These are phyloP conservation scores for Paedocypris micromegethes DNA, from an alignment of 2,797 vertebrate species.

Conservation along the genomic window DNA sequence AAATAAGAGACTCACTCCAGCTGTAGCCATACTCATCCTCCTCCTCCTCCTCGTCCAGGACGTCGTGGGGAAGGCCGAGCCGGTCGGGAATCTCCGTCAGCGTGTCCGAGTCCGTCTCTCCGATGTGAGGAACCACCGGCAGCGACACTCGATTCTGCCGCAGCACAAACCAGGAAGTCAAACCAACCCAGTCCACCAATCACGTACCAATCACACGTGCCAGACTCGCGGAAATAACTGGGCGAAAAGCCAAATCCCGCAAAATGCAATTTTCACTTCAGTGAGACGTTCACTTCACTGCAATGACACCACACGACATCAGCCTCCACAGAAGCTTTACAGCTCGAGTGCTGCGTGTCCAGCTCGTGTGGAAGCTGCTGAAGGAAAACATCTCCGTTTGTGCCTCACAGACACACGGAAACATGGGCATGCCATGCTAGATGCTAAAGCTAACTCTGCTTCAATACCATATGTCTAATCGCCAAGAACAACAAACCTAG, in stretches of 20 bases:
- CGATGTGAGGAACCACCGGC: constrained; percentile 70
- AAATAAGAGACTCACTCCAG: constrained; percentile 81
- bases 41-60: constrained; percentile 58
- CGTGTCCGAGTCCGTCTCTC: constrained; percentile 70
- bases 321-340: background rate
- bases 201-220: background rate
- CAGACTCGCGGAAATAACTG: background rate
- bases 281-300: too few relatives aligned
- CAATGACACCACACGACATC: too few relatives aligned
- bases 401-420: background rate
- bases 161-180: background rate
- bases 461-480: too few relatives aligned
- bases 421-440: background rate
- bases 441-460: background rate
- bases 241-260: too few relatives aligned
- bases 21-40: constrained; percentile 90
- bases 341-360: background rate
- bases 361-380: background rate
- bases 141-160: constrained; percentile 76
- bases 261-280: too few relatives aligned
- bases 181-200: background rate
- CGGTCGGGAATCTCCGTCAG: constrained; percentile 60
- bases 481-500: too few relatives aligned
- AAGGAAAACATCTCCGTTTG: background rate
- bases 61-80: constrained; percentile 45